These are phyloP conservation scores for Cyrtonyx montezumae DNA, from an alignment of 2,113 vertebrate species.

Conservation along the genomic window DNA sequence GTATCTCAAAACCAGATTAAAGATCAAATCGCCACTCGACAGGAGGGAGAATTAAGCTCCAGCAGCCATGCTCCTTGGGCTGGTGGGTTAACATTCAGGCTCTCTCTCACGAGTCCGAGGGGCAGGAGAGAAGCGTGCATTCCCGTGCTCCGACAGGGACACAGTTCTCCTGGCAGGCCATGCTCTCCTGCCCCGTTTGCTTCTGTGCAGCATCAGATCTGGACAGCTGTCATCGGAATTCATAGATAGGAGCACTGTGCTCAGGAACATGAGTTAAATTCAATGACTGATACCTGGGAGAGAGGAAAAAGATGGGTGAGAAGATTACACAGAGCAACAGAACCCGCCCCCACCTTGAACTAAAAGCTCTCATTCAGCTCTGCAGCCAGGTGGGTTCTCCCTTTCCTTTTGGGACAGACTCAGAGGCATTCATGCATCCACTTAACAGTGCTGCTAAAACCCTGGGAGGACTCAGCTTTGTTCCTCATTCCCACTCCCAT, in stretches of 20 bases:
- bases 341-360: neutral
- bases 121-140: conserved; percentile 72
- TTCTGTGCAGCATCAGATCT: conserved; percentile 54
- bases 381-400: neutral
- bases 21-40: conserved; percentile 71
- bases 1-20: conserved; percentile 76
- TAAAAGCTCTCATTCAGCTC: neutral
- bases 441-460: neutral
- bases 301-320: neutral
- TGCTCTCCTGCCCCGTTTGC: conserved; percentile 72
- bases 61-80: conserved; percentile 55
- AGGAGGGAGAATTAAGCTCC: conserved; percentile 59
- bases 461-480: rapidly evolving
- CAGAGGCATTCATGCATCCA: neutral
- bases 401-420: neutral
- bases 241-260: conserved; percentile 95
- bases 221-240: conserved; percentile 91
- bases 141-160: conserved; percentile 73
- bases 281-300: conserved; percentile 94
- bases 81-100: conserved; percentile 73
- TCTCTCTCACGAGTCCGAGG: conserved; percentile 71
- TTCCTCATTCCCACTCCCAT: neutral
- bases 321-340: neutral
- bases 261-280: conserved; percentile 94
- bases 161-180: conserved; percentile 71